Evolutionary conservation across 2,797 vertebrate species (phyloP), one percentile per base, ranked within the genome.

Genomic region (Champsocephalus esox): DNA sequence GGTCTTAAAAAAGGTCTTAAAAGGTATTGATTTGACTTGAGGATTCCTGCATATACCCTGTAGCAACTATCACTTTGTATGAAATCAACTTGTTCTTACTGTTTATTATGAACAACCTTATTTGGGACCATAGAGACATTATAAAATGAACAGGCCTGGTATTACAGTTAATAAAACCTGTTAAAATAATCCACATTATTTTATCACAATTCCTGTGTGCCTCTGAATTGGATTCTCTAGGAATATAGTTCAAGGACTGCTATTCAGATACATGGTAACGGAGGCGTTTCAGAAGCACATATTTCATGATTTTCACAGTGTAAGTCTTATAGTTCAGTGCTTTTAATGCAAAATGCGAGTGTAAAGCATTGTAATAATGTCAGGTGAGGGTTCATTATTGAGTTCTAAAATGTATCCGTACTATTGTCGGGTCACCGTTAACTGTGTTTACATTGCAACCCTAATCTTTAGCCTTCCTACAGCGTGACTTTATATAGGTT

Each of bases 401-500:
- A 16, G 19, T 50, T 32, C 5, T 65, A 11, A 46, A 68, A 46
- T 54, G 34, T 24, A 28, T 17, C 5, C n/a, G 16, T 4, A 9
- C 34, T 10, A 46, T 43, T 34, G 2, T 41, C 8, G 2, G 6
- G 0, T 12, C 0, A 2, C 11, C 38, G 28, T 11, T 43, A 12
- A 54, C 38, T 45, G 11, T 43, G 38, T 54, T 49, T 21, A 19
- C 38, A 57, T 16, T 70, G 21, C 56, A 41, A 11, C 21, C 19
- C 32, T 3, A 62, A 17, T 32, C 67, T 63, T 14, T 75, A 58
- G 24, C 54, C 32, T 55, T 41, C 14, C 16, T 41, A 5, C 44
- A 56, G 54, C 28, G 17, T 52, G 16, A 43, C 48, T 76, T 65
- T 67, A 48, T 62, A 61, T 17, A 51, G 28, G 16, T n/a, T 49